Evolutionary conservation across 2,797 vertebrate species (phyloP).

Genomic region (Todus mexicanus): DNA sequence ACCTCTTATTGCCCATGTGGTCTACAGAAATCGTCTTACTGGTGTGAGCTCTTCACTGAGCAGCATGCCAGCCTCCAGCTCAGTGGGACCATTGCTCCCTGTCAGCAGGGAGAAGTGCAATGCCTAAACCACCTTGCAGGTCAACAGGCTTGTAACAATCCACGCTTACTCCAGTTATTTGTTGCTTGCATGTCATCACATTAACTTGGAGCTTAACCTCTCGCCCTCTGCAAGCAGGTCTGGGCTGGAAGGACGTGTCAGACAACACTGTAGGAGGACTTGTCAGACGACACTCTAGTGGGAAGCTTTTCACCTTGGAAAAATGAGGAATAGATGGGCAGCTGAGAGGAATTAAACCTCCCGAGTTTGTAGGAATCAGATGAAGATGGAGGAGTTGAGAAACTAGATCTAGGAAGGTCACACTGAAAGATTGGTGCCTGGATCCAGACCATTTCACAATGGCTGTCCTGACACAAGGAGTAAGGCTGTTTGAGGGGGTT

Average conservation of each 20-base stretch:
- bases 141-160: neutral
- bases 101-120: neutral
- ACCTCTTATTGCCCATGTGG: neutral
- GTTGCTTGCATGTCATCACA: neutral
- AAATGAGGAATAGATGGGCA: neutral
- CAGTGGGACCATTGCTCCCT: neutral
- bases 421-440: neutral
- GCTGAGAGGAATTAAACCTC: neutral
- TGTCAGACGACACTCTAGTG: neutral
- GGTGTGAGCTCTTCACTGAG: neutral
- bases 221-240: neutral
- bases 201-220: neutral
- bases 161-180: neutral
- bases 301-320: neutral
- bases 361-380: neutral
- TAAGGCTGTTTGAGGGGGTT: neutral
- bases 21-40: neutral
- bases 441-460: neutral
- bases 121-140: neutral
- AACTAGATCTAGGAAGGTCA: neutral
- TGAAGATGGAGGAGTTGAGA: neutral
- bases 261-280: too few species aligned
- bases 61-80: neutral
- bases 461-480: neutral
- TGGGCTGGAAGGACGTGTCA: neutral